phyloP scores from a whole-genome alignment of 2,888 invertebrate genomes.

The Hermaeophaga mercurialis region DNA sequence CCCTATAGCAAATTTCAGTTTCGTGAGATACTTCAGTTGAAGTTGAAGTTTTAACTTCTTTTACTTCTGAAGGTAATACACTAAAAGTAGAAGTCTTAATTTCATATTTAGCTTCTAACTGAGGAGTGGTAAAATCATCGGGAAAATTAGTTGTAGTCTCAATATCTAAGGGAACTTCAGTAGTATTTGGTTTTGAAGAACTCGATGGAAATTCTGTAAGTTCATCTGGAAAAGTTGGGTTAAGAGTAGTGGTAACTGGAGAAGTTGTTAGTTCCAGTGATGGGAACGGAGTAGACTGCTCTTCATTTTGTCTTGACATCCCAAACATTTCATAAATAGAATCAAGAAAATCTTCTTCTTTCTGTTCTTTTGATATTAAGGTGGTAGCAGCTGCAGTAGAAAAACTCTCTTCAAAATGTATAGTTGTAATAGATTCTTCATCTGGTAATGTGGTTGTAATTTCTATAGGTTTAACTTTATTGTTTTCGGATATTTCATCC shows the following conservation, averaged over 20 bases:
- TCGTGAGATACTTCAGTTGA: conserved; percentile 83
- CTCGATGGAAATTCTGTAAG: conserved; percentile 41
- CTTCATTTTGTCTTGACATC: conserved; percentile 37
- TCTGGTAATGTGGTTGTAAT: conserved; percentile 31
- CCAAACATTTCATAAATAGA: conserved; percentile 55
- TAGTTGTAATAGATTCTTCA: conserved; percentile 8
- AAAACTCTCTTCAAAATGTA: not conserved
- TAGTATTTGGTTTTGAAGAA: conserved; percentile 29
- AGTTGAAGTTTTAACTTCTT: conserved; percentile 74
- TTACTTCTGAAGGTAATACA: conserved; percentile 60
- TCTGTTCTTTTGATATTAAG: not conserved
- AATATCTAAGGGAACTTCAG: conserved; percentile 33
- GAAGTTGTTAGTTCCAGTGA: conserved; percentile 19
- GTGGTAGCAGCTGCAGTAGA: not conserved
- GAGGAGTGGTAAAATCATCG: conserved; percentile 50
- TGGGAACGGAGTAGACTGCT: conserved; percentile 21
- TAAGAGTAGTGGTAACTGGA: conserved; percentile 39
- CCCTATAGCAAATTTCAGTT: conserved; percentile 87
- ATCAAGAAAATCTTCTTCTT: conserved; percentile 48
- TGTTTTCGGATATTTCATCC: conserved; percentile 4
- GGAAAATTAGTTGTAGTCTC: conserved; percentile 27
- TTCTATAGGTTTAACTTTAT: conserved; percentile 8
- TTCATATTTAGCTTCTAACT: conserved; percentile 47
- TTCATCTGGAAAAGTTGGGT: conserved; percentile 48
- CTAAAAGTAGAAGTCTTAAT: conserved; percentile 29